phyloP scores from a whole-genome alignment of 2,888 invertebrate species.

The Hedya salicella region DNA sequence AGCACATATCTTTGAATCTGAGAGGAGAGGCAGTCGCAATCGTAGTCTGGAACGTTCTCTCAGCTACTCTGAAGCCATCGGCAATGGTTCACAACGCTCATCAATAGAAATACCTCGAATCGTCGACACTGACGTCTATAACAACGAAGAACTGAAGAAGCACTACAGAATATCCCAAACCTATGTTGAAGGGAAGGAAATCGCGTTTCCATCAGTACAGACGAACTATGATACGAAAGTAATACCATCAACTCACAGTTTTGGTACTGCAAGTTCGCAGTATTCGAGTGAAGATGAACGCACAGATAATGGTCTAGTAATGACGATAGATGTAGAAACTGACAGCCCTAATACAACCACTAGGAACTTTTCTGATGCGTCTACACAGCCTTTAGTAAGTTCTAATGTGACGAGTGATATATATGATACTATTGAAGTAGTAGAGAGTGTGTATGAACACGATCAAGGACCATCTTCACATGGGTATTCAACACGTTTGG shows the following conservation, averaged over 20 bases:
- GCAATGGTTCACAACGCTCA: constrained; percentile 66
- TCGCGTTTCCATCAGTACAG: constrained; percentile 61
- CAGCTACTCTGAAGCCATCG: constrained; percentile 79
- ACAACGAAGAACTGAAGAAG: constrained; percentile 76
- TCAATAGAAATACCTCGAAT: constrained; percentile 77
- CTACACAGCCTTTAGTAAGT: constrained; percentile 63
- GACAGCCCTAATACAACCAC: constrained; percentile 59
- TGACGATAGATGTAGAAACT: constrained; percentile 74
- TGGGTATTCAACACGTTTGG: constrained; percentile 68
- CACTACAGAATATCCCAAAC: constrained; percentile 77
- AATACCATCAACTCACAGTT: constrained; percentile 51
- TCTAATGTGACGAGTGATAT: constrained; percentile 54
- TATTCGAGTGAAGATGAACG: constrained; percentile 75
- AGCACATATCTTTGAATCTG: constrained; percentile 48
- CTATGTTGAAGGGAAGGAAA: constrained; percentile 78
- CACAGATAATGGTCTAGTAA: constrained; percentile 63
- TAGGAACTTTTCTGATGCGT: constrained; percentile 63
- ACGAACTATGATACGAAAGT: constrained; percentile 59
- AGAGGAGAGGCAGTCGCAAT: constrained; percentile 64
- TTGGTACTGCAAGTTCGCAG: constrained; percentile 59
- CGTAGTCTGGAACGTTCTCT: constrained; percentile 72
- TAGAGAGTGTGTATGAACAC: constrained; percentile 58
- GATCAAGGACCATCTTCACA: constrained; percentile 56
- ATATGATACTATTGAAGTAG: constrained; percentile 70
- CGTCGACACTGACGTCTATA: constrained; percentile 72